These are phyloP conservation scores for Chrysopilus asiliformis DNA, from an alignment of 2,888 invertebrate genomes.

Conservation along the genomic window DNA sequence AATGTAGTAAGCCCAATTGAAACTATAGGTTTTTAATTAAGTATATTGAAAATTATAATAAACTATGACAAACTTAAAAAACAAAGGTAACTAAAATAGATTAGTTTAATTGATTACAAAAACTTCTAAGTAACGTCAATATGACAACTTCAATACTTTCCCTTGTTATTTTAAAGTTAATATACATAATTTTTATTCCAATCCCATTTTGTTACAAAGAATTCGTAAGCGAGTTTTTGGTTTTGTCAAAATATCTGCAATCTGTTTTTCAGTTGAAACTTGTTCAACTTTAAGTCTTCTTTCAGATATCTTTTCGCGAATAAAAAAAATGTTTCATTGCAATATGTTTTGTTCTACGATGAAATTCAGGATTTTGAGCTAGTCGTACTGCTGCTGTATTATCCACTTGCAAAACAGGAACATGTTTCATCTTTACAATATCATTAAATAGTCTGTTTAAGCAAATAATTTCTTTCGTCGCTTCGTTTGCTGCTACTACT, in stretches of 20 bases:
- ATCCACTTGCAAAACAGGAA: too few species aligned
- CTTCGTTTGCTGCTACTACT: constrained; percentile 22
- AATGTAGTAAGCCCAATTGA: too few species aligned
- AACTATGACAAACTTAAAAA: too few species aligned
- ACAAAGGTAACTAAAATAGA: too few species aligned
- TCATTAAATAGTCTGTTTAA: too few species aligned
- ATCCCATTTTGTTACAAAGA: constrained; percentile 2
- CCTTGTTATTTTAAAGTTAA: too few species aligned
- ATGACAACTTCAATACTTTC: too few species aligned
- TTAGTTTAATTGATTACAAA: too few species aligned
- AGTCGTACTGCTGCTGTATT: constrained; percentile 22
- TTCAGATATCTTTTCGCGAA: constrained; percentile 17
- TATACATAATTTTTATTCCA: neutral
- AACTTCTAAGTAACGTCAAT: too few species aligned
- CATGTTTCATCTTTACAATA: too few species aligned
- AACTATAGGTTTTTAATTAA: too few species aligned
- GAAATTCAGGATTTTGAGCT: constrained; percentile 23
- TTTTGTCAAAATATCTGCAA: constrained; percentile 22
- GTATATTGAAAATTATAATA: too few species aligned
- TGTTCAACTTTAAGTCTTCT: constrained; percentile 1
- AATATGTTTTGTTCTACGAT: constrained; percentile 22
- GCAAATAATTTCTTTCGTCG: constrained; percentile 22
- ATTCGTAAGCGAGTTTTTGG: constrained; percentile 9
- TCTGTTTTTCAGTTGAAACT: constrained; percentile 14
- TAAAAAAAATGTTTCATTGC: constrained; percentile 21